These are phyloP conservation scores for Antrozous pallidus DNA, from an alignment of 2,797 vertebrate species.

Conservation along the genomic window DNA sequence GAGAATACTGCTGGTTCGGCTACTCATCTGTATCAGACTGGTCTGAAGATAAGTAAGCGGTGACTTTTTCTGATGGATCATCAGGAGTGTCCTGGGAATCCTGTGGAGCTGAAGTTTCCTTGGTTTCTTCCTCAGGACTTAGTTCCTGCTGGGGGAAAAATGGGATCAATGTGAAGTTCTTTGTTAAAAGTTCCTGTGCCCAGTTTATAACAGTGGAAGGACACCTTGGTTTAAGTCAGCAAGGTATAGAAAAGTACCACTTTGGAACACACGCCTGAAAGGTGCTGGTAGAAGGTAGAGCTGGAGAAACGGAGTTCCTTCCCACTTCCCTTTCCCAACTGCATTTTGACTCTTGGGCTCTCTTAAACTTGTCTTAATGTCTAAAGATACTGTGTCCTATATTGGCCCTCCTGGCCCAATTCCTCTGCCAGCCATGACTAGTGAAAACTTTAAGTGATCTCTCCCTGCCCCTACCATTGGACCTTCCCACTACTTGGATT, in stretches of 20 bases:
- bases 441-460: not conserved
- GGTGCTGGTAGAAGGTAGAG: not conserved
- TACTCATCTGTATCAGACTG: conserved; percentile 69
- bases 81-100: conserved; percentile 84
- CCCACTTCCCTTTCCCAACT: not conserved
- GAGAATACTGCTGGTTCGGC: rapidly evolving
- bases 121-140: conserved; percentile 82
- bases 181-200: not conserved
- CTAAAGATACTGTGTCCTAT: not conserved
- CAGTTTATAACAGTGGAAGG: not conserved
- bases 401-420: not conserved
- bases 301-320: not conserved
- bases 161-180: not conserved
- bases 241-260: not conserved
- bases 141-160: conserved; percentile 82
- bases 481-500: not conserved
- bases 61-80: conserved; percentile 83
- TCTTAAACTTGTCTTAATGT: not conserved
- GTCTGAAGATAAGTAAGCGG: conserved; percentile 86
- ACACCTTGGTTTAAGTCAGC: not conserved
- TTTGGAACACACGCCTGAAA: not conserved
- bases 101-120: conserved; percentile 77
- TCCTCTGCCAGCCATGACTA: not conserved
- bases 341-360: not conserved
- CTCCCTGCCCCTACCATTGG: not conserved